These are phyloP conservation scores for Hirtodrosophila histrioides DNA, from an alignment of 2,888 invertebrate genomes.

Conservation along the genomic window DNA sequence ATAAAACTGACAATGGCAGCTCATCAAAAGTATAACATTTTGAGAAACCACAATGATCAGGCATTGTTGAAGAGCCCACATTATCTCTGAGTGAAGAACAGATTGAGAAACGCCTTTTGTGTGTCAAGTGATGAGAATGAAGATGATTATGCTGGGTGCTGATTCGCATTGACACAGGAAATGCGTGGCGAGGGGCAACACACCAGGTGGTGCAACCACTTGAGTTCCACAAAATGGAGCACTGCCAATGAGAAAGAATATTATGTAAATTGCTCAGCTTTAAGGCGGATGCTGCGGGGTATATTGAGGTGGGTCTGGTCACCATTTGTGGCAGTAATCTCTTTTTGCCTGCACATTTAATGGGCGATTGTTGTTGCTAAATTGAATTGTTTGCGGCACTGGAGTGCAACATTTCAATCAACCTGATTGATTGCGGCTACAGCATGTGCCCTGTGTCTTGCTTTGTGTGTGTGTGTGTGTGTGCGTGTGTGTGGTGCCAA, in stretches of 20 bases:
- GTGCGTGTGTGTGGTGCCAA: conserved; percentile 14
- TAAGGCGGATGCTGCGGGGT: conserved; percentile 32
- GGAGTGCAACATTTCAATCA: conserved; percentile 58
- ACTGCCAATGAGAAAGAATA: conserved; percentile 25
- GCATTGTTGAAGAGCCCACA: conserved; percentile 6
- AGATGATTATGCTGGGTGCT: conserved; percentile 4
- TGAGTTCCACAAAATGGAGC: neutral
- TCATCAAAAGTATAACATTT: no score
- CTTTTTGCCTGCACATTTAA: conserved; percentile 54
- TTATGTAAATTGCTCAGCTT: conserved; percentile 30
- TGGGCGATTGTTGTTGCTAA: conserved; percentile 60
- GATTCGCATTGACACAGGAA: conserved; percentile 22
- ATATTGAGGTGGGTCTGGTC: conserved; percentile 32
- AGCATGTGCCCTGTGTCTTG: conserved; percentile 1
- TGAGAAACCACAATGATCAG: neutral
- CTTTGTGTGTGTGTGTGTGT: neutral
- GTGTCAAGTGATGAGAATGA: conserved; percentile 35
- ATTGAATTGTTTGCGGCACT: conserved; percentile 63
- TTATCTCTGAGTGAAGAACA: neutral
- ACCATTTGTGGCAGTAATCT: conserved; percentile 55
- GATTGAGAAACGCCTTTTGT: conserved; percentile 32
- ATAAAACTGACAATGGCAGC: no score
- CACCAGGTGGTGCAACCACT: conserved; percentile 30
- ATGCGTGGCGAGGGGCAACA: conserved; percentile 1
- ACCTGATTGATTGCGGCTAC: conserved; percentile 47